Evolutionary conservation across 1,140 invertebrate species (phyloP).

Genomic region (Drosophila arizonae): DNA sequence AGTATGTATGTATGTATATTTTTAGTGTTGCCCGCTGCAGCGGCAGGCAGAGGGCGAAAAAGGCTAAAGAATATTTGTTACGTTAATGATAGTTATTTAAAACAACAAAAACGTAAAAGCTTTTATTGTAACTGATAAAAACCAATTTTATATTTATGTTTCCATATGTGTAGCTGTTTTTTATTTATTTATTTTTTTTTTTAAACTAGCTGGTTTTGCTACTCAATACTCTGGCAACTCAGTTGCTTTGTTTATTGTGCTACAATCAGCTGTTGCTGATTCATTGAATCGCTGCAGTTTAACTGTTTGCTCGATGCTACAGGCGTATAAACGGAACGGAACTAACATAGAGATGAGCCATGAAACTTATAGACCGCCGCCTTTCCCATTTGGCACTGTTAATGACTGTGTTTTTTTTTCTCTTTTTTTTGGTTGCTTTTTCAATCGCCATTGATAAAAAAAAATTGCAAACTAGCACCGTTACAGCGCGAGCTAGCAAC

Average conservation of each 20-base stretch:
- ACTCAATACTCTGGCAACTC: background rate
- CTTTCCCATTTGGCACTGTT: slow-evolving; percentile 43
- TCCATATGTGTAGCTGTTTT: no score
- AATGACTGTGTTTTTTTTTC: slow-evolving; percentile 18
- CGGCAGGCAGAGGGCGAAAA: no score
- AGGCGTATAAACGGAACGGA: slow-evolving; percentile 53
- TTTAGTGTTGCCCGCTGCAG: background rate
- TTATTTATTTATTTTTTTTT: background rate
- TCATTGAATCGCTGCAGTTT: slow-evolving; percentile 23
- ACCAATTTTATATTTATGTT: background rate
- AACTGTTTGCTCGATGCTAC: background rate
- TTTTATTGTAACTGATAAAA: no score
- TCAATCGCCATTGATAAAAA: slow-evolving; percentile 67
- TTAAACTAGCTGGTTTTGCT: background rate
- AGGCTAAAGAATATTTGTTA: background rate
- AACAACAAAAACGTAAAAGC: no score
- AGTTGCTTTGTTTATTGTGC: slow-evolving; percentile 1
- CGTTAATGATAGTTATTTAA: no score
- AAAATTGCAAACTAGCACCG: slow-evolving; percentile 54
- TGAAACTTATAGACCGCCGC: slow-evolving; percentile 27
- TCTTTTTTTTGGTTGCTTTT: background rate
- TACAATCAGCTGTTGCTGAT: slow-evolving; percentile 37
- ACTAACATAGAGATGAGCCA: slow-evolving; percentile 40
- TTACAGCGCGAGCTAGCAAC: slow-evolving; percentile 57
- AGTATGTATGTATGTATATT: background rate